phyloP scores from a whole-genome alignment of 2,113 vertebrate genomes.

The Oncorhynchus nerka region DNA sequence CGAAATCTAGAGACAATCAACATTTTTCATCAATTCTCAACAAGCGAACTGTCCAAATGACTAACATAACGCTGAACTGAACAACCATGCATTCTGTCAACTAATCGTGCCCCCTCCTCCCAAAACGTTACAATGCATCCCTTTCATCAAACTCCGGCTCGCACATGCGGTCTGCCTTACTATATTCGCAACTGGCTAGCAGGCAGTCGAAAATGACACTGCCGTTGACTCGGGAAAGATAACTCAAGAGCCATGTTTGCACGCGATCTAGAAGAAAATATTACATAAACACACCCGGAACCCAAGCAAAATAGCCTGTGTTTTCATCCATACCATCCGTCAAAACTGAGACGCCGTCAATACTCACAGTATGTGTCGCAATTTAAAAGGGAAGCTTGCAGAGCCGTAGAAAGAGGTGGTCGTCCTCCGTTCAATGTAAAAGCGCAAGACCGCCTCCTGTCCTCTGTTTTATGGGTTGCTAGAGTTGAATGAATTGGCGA shows the following conservation, averaged over 20 bases:
- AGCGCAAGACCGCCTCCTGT: constrained; percentile 31
- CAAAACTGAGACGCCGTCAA: constrained; percentile 29
- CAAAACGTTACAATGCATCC: neutral
- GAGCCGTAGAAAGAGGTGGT: neutral
- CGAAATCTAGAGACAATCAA: neutral
- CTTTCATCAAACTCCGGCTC: neutral
- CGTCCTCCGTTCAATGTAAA: constrained; percentile 26
- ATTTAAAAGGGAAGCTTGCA: neutral
- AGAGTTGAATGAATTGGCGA: constrained; percentile 20
- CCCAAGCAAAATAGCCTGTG: constrained; percentile 18
- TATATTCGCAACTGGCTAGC: constrained; percentile 17
- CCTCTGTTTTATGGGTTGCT: constrained; percentile 30
- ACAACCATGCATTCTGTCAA: neutral
- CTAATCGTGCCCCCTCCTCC: neutral
- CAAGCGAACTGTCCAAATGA: neutral
- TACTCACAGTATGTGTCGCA: constrained; percentile 59
- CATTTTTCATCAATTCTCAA: neutral
- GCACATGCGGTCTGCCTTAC: constrained; percentile 12
- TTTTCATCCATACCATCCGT: constrained; percentile 42
- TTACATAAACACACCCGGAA: constrained; percentile 67
- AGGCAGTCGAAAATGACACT: constrained; percentile 27
- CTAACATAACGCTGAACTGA: neutral
- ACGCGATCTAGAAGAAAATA: constrained; percentile 23
- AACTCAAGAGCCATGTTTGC: neutral
- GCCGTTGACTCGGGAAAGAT: neutral